Evolutionary conservation across 2,797 vertebrate genomes (phyloP), one percentile per base, ranked within the genome.

Genomic region (Crenuchus spilurus): DNA sequence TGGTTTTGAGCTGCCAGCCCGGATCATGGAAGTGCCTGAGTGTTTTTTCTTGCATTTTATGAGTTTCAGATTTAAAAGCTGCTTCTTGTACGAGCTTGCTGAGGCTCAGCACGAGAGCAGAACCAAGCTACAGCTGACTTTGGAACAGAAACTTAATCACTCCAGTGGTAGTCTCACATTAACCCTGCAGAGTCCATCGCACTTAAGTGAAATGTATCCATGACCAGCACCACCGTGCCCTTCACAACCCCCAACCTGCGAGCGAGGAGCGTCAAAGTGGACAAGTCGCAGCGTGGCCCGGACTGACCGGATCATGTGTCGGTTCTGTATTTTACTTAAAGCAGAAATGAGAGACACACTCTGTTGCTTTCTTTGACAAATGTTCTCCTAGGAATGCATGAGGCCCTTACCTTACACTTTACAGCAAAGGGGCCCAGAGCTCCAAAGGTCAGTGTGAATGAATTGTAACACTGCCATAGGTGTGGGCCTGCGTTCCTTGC

Each of bases 191-290:
- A 75, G 70, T 70, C 67, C 70, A 52, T 39, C 30, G 60, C 70
- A 75, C 83, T 85, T 80, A 81, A 84, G 80, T 82, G 75, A 86
- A 89, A 90, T 76, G 73, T 80, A 91, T 87, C 77, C 1, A 44
- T 72, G 62, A 57, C 67, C 74, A 37, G n/a, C n/a, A n/a, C n/a
- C n/a, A n/a, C n/a, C n/a, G n/a, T n/a, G n/a, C n/a, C n/a, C n/a
- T n/a, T n/a, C n/a, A n/a, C 70, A 42, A 67, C 66, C 52, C 37
- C 70, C 42, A 26, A 51, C 42, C 68, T 2, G 28, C 6, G 54
- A 62, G 57, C 18, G 0, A 60, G 48, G 54, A 60, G 70, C 55
- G 70, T 67, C 58, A 72, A 76, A 79, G 67, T 48, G 35, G 70
- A n/a, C n/a, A n/a, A 51, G 61, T 72, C 54, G 39, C 44, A 64